A percentile compares a stretch with the other conserved stretches of the same genome.
Conservation (phyloP, 2,888 invertebrate genomes). For the Dichetophora obliterata region DNA sequence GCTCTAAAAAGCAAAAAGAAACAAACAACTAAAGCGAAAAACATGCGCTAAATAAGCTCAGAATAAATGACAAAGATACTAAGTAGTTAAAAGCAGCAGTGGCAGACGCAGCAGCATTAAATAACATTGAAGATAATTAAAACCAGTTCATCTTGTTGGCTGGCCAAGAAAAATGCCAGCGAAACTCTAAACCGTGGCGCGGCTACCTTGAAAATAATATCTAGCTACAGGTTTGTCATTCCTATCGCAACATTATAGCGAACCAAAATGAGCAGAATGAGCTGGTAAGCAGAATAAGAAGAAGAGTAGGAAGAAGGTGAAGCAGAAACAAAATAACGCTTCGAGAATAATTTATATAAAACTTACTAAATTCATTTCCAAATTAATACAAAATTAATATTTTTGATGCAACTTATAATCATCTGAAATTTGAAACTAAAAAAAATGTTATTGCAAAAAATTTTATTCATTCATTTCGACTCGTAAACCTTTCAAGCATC, state of each 20-base stretch:
- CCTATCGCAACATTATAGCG: not conserved
- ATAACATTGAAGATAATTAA: constrained; percentile 21
- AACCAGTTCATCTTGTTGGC: constrained; percentile 24
- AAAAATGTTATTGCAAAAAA: no score
- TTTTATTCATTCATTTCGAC: no score
- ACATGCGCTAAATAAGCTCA: not conserved
- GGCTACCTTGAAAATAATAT: not conserved
- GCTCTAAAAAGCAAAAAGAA: not conserved
- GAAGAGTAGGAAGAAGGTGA: not conserved
- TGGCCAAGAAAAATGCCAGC: not conserved
- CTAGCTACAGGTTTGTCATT: not conserved
- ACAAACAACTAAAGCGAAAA: not conserved
- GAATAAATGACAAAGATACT: not conserved
- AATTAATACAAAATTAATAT: no score
- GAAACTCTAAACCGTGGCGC: not conserved
- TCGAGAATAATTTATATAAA: not conserved
- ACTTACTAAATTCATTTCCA: no score
- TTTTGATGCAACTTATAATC: no score
- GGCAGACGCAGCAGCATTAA: not conserved
- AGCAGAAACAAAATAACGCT: not conserved
- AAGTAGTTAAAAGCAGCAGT: not conserved
- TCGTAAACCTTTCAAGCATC: no score
- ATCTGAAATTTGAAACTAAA: no score
- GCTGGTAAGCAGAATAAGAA: not conserved
- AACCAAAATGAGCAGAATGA: not conserved